Conservation (phyloP, 2,888 invertebrate species). For the Drosophila greeni region DNA sequence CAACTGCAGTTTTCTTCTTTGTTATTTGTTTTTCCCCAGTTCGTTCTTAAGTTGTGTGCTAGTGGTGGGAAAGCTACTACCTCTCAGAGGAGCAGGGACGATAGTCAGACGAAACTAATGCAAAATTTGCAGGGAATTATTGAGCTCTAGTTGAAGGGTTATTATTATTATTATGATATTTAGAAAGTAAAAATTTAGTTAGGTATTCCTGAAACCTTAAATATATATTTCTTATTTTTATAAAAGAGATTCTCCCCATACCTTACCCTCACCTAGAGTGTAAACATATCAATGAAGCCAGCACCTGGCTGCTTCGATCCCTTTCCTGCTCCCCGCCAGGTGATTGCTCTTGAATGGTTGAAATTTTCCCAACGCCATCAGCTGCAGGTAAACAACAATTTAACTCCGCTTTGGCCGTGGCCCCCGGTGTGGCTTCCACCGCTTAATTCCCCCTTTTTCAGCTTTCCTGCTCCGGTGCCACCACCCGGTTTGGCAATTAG, state of each 20-base stretch:
- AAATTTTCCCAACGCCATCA: slow-evolving; percentile 20
- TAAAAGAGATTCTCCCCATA: neutral
- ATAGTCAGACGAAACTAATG: neutral
- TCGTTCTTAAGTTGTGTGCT: neutral
- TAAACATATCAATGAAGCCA: neutral
- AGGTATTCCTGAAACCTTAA: no score
- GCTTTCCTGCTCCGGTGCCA: neutral
- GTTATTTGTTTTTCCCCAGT: neutral
- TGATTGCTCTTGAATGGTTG: slow-evolving; percentile 18
- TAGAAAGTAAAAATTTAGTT: no score
- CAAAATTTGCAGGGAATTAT: no score
- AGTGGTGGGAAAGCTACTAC: slow-evolving; percentile 1
- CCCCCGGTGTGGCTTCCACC: neutral
- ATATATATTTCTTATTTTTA: neutral
- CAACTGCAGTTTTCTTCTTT: slow-evolving; percentile 22
- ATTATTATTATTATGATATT: no score
- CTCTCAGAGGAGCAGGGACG: neutral
- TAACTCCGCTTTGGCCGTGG: slow-evolving; percentile 10
- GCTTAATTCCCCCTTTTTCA: neutral
- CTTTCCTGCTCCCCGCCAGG: neutral
- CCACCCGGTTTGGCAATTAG: slow-evolving; percentile 38
- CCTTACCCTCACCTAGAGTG: neutral
- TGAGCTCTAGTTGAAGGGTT: no score
- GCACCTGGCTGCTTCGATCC: neutral
- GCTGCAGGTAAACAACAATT: slow-evolving; percentile 47